Conservation (phyloP, 2,113 vertebrate genomes). For the Vanacampus margaritifer region DNA sequence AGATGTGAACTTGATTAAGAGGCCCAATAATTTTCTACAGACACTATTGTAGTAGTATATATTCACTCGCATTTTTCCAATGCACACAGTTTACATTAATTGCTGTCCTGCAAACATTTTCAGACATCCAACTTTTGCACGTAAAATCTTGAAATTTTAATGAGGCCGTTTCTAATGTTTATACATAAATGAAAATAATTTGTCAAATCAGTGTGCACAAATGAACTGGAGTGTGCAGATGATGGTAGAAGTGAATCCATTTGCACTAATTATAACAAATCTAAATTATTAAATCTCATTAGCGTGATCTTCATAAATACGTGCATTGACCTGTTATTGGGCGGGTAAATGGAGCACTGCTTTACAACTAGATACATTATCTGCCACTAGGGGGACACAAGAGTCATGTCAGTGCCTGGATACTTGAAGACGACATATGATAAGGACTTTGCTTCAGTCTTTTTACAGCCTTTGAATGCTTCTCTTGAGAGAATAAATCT, state of each 20-base stretch:
- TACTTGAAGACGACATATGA: not conserved
- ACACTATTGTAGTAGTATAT: too few relatives aligned
- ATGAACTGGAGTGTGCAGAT: not conserved
- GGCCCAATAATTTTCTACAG: too few relatives aligned
- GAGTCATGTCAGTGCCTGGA: not conserved
- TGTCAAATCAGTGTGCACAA: not conserved
- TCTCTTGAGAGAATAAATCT: not conserved
- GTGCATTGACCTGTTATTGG: not conserved
- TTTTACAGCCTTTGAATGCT: not conserved
- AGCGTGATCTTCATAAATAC: not conserved
- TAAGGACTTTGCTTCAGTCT: not conserved
- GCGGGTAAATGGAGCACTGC: not conserved
- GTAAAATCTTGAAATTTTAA: not conserved
- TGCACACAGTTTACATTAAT: not conserved
- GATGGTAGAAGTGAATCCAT: slow-evolving; percentile 19
- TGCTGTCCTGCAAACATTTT: not conserved
- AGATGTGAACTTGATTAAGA: too few relatives aligned
- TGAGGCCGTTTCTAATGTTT: not conserved
- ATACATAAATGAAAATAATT: not conserved
- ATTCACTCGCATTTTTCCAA: not conserved
- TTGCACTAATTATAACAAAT: slow-evolving; percentile 2
- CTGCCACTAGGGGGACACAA: slow-evolving; percentile 18
- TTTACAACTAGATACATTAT: not conserved
- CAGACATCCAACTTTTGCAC: not conserved
- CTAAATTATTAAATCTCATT: slow-evolving; percentile 2